These are phyloP conservation scores for Tyto alba DNA, from an alignment of 2,113 vertebrate genomes.

Conservation along the genomic window DNA sequence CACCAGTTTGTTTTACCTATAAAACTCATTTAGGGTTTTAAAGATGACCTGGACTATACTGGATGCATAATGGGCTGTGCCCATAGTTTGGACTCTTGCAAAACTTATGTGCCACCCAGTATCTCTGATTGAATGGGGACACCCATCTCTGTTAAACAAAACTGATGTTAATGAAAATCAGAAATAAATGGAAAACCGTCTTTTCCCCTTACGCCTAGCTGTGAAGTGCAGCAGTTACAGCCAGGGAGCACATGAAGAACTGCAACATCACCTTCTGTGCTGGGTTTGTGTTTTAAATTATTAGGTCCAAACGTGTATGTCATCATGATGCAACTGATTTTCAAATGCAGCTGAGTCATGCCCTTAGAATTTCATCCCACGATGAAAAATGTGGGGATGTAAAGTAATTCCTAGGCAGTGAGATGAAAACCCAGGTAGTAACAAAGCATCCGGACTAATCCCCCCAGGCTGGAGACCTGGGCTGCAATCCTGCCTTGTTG, in stretches of 20 bases:
- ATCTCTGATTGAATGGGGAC: background rate
- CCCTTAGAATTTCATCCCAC: background rate
- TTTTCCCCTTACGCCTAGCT: background rate
- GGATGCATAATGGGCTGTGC: background rate
- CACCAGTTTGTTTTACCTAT: background rate
- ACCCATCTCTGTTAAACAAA: background rate
- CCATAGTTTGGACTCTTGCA: background rate
- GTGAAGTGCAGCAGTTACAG: background rate
- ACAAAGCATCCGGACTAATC: background rate
- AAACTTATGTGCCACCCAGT: background rate
- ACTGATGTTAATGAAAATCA: background rate
- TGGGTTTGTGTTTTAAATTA: background rate
- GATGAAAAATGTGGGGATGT: background rate
- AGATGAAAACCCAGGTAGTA: background rate
- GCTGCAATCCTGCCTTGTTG: background rate
- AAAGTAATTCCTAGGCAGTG: background rate
- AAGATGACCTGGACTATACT: background rate
- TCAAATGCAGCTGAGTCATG: background rate
- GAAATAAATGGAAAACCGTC: background rate
- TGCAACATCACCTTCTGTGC: background rate
- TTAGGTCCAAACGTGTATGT: background rate
- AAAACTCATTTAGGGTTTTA: background rate
- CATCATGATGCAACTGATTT: background rate
- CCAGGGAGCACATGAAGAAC: background rate
- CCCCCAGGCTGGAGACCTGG: background rate